phyloP scores from a whole-genome alignment of 2,797 vertebrate genomes.

The Gobionotothen gibberifrons region DNA sequence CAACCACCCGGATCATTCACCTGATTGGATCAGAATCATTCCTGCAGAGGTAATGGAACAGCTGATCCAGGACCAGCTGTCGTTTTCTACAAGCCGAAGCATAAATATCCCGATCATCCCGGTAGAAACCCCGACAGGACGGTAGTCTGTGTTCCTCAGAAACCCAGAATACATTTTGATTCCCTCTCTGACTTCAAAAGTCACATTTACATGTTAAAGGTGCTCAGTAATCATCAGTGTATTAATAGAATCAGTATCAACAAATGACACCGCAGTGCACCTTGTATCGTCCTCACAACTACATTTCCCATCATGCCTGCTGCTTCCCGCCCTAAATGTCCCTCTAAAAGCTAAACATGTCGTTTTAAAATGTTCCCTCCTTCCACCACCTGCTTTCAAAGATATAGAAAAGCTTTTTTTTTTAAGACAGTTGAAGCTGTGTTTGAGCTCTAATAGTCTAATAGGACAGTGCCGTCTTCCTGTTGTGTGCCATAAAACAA shows the following conservation, averaged over 20 bases:
- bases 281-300: background rate
- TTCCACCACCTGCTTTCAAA: background rate
- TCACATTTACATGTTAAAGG: slow-evolving; percentile 34
- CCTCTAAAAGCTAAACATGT: background rate
- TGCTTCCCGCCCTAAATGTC: background rate
- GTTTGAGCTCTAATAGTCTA: background rate
- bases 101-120: background rate
- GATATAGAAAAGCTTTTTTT: slow-evolving; percentile 9
- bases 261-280: slow-evolving; percentile 1
- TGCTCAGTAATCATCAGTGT: slow-evolving; percentile 46
- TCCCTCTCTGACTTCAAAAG: background rate
- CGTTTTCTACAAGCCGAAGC: background rate
- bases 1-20: slow-evolving; percentile 20
- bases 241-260: slow-evolving; percentile 4
- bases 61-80: slow-evolving; percentile 40
- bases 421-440: background rate
- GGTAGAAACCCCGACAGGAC: background rate
- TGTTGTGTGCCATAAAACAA: slow-evolving; percentile 46
- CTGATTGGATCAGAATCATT: slow-evolving; percentile 43
- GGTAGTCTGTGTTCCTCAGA: slow-evolving; percentile 6
- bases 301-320: slow-evolving; percentile 36
- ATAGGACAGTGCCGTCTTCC: slow-evolving; percentile 3
- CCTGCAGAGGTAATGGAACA: slow-evolving; percentile 23
- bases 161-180: too few relatives aligned
- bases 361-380: background rate